These are phyloP conservation scores for Drosophila kohkoa DNA, from an alignment of 1,140 invertebrate species.

Conservation along the genomic window DNA sequence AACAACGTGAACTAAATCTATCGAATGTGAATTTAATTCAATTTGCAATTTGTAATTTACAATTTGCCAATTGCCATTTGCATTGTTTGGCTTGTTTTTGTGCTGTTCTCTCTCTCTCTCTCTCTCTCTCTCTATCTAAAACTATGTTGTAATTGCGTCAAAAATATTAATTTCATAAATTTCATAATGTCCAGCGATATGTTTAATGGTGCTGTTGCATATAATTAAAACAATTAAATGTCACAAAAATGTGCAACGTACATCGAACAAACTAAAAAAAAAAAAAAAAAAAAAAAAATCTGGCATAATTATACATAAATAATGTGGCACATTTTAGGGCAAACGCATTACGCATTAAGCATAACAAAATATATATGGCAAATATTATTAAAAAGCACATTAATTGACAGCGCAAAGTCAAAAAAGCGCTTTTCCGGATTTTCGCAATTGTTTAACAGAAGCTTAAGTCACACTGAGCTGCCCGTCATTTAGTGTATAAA, in stretches of 20 bases:
- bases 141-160: slow-evolving; percentile 32
- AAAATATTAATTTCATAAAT: slow-evolving; percentile 72
- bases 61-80: not conserved
- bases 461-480: slow-evolving; percentile 2
- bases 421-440: slow-evolving; percentile 6
- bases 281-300: not conserved
- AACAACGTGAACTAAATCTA: slow-evolving; percentile 3
- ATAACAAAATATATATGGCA: slow-evolving; percentile 62
- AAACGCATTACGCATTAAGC: slow-evolving; percentile 34
- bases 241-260: slow-evolving; percentile 55
- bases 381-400: slow-evolving; percentile 68
- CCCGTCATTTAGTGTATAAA: not conserved
- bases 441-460: slow-evolving; percentile 15
- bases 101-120: not conserved
- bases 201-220: slow-evolving; percentile 67
- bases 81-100: not conserved
- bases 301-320: slow-evolving; percentile 56
- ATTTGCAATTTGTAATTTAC: slow-evolving; percentile 29
- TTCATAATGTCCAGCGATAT: slow-evolving; percentile 64
- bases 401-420: slow-evolving; percentile 61
- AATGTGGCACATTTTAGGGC: slow-evolving; percentile 62
- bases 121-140: slow-evolving; percentile 1
- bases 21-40: slow-evolving; percentile 37
- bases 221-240: slow-evolving; percentile 79
- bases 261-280: not conserved